Base-by-base conservation (phyloP, 1,140 invertebrate genomes). In the Drosophila triauraria region DNA sequence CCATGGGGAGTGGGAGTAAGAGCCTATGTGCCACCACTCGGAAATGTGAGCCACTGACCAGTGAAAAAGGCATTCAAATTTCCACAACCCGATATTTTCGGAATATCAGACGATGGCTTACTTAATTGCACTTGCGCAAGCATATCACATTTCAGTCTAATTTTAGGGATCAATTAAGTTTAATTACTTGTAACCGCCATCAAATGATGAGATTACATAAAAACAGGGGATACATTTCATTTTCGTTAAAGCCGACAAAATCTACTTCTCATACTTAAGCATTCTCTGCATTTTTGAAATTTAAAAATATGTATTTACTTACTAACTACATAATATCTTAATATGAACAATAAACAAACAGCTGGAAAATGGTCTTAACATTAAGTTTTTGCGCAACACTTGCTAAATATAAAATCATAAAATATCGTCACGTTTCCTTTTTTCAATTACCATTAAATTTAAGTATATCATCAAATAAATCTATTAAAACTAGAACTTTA, bases 121-220 rank as follows among this genome's bases (percentile, higher is more conserved):
- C 53, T 56, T 68, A 71, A 60, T 50, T 17, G 20, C 30, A 17
- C 67, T 71, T 30, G 27, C 17, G 51, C 17, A 10, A 23, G 23
- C 20, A 46, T 68, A 68, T 67, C 68, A 23, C 35, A 38, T 72
- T 38, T 32, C 44, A 2, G 23, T 40, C 4, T n/a, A 40, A 57
- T 43, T 38, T 51, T 44, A 30, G 15, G n/a, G 38, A n/a, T 60
- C 46, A 72, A 72, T 72, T 72, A 72, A 51, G 44, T 72, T 72
- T 43, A 72, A 72, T 72, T 72, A 59, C 13, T 27, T 50, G 23
- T 23, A 25, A 42, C 15, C 15, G 35, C 23, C 23, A 35, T 43
- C 30, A n/a, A 70, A 50, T 72, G 4, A 15, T 10, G 2, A 40
- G 12, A 40, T 25, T 40, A 7, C 25, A 40, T 38, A 23, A 23